Evolutionary conservation across 2,113 vertebrate species (phyloP).

Genomic region (Myrmecophaga tridactyla): DNA sequence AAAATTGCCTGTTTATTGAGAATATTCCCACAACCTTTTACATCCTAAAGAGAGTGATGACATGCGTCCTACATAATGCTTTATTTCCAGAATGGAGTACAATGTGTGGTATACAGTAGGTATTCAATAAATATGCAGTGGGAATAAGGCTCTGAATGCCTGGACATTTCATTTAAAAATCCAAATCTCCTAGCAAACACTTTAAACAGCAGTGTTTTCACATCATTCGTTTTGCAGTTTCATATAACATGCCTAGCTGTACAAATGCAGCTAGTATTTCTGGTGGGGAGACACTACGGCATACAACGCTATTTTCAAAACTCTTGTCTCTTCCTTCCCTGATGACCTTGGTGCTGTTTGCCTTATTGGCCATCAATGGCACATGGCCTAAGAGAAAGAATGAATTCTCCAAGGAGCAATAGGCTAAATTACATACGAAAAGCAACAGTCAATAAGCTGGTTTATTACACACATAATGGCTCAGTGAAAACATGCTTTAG

Average conservation of each 20-base stretch:
- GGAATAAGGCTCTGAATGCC: not conserved
- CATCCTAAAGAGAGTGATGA: not conserved
- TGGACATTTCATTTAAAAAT: slow-evolving; percentile 14
- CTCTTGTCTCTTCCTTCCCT: not conserved
- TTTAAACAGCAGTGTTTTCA: not conserved
- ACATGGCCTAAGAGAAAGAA: not conserved
- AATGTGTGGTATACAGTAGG: not conserved
- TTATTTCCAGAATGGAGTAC: not conserved
- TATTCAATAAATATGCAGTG: not conserved
- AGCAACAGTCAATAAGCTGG: not conserved
- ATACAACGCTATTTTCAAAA: not conserved
- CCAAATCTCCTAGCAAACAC: not conserved
- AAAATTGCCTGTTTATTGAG: not conserved
- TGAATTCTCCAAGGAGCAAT: not conserved
- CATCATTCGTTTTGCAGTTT: not conserved
- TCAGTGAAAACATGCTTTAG: not conserved
- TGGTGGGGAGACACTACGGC: not conserved
- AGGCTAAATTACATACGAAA: not conserved
- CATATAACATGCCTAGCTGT: not conserved
- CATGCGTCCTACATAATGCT: not conserved
- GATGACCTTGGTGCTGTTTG: not conserved
- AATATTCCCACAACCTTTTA: not conserved
- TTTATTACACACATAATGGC: not conserved
- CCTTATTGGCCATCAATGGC: not conserved
- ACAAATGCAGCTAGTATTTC: not conserved